Evolutionary conservation across 2,888 invertebrate species (phyloP), one percentile per base, ranked within the genome.

Genomic region (Achlya flavicornis): DNA sequence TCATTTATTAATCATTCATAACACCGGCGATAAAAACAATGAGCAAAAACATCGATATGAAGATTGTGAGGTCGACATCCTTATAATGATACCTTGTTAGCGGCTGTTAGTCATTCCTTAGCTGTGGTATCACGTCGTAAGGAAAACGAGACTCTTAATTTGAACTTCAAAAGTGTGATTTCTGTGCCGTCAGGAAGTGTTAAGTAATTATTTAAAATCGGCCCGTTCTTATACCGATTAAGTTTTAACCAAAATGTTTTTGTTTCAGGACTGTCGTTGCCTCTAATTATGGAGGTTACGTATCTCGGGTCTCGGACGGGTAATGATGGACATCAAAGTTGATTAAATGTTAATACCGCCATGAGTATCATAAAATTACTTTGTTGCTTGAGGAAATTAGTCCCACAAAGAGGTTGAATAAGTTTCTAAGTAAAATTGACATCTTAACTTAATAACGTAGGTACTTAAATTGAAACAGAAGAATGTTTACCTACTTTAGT

Each of bases 21-120:
- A 73, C 65, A 69, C 26, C 5, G 60, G 16, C 67, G 71, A 73
- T 75, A 85, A 85, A 85, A 83, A 81, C 71, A 76, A 74, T 72
- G 66, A 73, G 75, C 77, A 83, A 86, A 88, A 88, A 80, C 80
- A 88, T 91, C 90, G 90, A 90, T 87, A 87, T 68, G 69, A 71
- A 78, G 76, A 70, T 71, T 65, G 70, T 63, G 74, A 79, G 84
- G 81, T 86, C 83, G 80, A 87, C 91, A 87, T 89, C 89, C 91
- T 90, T 91, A 91, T 90, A 90, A 91, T 85, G 86, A 85, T 80
- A 81, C 79, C 93, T 93, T 92, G 93, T 93, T 93, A 93, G 89
- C 86, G 86, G 81, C 83, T 87, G 88, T 90, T 88, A 90, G 87
- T 89, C 88, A 88, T 88, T 88, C 85, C 81, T 72, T 79, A 78